phyloP scores from a whole-genome alignment of 2,888 invertebrate genomes.

The Monoplex corrugatus region DNA sequence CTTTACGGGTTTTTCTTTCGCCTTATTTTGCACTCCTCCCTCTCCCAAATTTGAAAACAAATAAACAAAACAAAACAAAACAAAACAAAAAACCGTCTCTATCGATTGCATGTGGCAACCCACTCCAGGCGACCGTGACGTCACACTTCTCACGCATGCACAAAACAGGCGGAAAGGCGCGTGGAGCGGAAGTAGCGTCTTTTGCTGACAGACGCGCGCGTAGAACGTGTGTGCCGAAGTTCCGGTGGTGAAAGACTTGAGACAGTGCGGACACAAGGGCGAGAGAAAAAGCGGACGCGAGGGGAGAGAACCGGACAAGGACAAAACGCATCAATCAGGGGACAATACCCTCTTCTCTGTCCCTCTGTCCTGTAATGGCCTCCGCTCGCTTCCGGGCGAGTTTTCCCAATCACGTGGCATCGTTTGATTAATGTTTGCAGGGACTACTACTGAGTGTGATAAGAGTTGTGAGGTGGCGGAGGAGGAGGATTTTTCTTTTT shows the following conservation, averaged over 20 bases:
- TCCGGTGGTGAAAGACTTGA: slow-evolving; percentile 20
- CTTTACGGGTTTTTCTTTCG: too few relatives aligned
- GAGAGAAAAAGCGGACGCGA: neutral
- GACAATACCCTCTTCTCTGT: neutral
- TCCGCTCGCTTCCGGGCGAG: slow-evolving; percentile 10
- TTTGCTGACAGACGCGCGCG: neutral
- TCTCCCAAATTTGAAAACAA: neutral
- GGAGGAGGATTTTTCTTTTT: too few relatives aligned
- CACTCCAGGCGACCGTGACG: slow-evolving; percentile 39
- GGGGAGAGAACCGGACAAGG: neutral
- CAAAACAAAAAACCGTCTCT: slow-evolving; percentile 3
- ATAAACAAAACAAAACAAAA: neutral
- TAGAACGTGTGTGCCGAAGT: neutral
- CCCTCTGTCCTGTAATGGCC: slow-evolving; percentile 31
- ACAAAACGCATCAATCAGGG: slow-evolving; percentile 51
- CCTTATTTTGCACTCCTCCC: too few relatives aligned
- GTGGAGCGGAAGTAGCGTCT: slow-evolving; percentile 44
- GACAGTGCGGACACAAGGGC: neutral
- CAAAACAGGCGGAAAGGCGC: neutral
- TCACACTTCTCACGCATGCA: slow-evolving; percentile 30
- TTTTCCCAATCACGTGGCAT: slow-evolving; percentile 21
- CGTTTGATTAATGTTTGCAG: slow-evolving; percentile 42
- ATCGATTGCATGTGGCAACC: slow-evolving; percentile 35
- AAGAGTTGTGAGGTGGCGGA: neutral
- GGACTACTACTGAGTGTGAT: neutral